Base-by-base conservation (phyloP, 2,888 invertebrate species). In the Microctonus aethiopoides region DNA sequence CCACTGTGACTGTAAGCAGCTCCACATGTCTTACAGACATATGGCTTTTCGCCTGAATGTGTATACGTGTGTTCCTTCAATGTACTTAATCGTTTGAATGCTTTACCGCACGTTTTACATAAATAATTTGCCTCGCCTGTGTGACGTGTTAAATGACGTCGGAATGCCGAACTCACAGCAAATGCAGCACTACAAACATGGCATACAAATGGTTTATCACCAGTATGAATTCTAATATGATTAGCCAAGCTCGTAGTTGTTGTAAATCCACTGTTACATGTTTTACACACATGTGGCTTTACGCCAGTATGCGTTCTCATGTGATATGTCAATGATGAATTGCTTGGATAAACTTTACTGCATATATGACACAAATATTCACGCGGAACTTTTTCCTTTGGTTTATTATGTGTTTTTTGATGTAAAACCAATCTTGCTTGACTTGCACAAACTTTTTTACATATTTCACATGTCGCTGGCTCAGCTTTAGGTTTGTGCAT, bases 1-100 rank as follows among this genome's bases (percentile, higher is more conserved):
- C 86, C 86, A 59, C 86, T 86, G 74, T 86, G 86, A 66, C 86
- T 86, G 72, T 86, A 86, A 16, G 86, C 86, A 11, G 85, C 84
- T 2, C 86, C 85, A 74, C 86, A 86, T 0, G 85, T 86, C 71
- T 86, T 86, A 67, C 86, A 86, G 2, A 86, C 84, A 61, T 86
- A 86, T 0, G 86, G 86, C 62, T 86, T 86, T 72, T 86, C 86
- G 0, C 86, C 86, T 22, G 86, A 86, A 70, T 86, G 86, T 20
- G 86, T 86, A 39, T 86, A 86, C 22, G 85, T 86, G 71, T 86
- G 86, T 69, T 86, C 86, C 68, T 86, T 86, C 11, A 86, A 75
- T n/a, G 86, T 86, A 68, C 86, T 86, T 20, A 86, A 79, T 61
- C 86, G 78, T 65, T 86, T 86, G 68, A 86, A 86, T 0, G 85